These are phyloP conservation scores for Dendroctonus valens DNA, from an alignment of 1,140 invertebrate genomes.

Conservation along the genomic window DNA sequence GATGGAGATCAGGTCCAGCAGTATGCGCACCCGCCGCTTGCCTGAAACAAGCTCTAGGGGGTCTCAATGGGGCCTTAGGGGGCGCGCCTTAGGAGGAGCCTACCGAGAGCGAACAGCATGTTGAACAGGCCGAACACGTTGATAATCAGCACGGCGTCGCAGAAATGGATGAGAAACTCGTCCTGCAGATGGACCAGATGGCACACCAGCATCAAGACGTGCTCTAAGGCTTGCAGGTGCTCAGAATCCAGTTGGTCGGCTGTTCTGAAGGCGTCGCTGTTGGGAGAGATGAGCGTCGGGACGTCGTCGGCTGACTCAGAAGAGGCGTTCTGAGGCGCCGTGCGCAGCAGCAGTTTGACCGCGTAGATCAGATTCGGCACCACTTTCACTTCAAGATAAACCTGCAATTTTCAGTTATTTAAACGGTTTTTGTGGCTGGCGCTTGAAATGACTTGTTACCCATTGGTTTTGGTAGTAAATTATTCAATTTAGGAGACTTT, in stretches of 20 bases:
- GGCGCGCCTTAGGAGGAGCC: slow-evolving; percentile 33
- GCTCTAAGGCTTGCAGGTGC: slow-evolving; percentile 64
- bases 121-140: slow-evolving; percentile 58
- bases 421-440: no score
- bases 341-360: slow-evolving; percentile 61
- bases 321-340: slow-evolving; percentile 34
- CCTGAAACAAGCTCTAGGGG: slow-evolving; percentile 46
- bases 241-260: slow-evolving; percentile 56
- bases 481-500: no score
- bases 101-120: slow-evolving; percentile 56
- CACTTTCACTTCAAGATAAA: slow-evolving; percentile 73
- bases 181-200: slow-evolving; percentile 69
- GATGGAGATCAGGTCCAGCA: slow-evolving; percentile 67
- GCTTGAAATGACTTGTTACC: no score
- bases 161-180: slow-evolving; percentile 73
- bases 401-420: slow-evolving; percentile 46
- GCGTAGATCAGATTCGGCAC: slow-evolving; percentile 76
- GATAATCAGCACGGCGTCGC: slow-evolving; percentile 70
- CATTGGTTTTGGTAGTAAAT: no score
- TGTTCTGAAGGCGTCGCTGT: slow-evolving; percentile 42
- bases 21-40: slow-evolving; percentile 59
- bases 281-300: slow-evolving; percentile 11
- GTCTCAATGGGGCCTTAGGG: neutral
- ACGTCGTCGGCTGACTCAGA: slow-evolving; percentile 20
- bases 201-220: slow-evolving; percentile 66